Base-by-base conservation (phyloP, 2,797 vertebrate species). In the Sandelia bainsii region DNA sequence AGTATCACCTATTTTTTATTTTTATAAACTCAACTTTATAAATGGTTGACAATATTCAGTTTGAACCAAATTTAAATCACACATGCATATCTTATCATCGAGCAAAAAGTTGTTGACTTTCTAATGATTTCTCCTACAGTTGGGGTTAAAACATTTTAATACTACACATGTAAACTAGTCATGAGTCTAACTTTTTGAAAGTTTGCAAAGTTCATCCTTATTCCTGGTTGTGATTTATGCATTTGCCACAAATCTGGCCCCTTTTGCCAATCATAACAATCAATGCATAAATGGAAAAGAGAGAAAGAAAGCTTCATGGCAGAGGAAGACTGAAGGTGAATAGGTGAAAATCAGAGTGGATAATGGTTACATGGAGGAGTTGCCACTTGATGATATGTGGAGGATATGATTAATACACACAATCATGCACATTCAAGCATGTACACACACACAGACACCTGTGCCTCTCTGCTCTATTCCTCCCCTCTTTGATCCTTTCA, bases 351-450 rank as follows among this genome's bases (percentile, higher is more conserved):
- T 79, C 75, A 61, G 49, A 88, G 64, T 82, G 71, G 79, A 87
- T 90, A 85, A 89, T 82, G 56, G 74, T 46, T 69, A 69, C 59
- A 76, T 48, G 79, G 50, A 76, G 64, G 46, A 63, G 64, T 77
- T 34, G 77, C 53, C 81, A 74, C 85, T 89, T 29, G 57, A 29
- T 37, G 50, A 69, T 62, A 49, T 75, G 50, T 87, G 77, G 59
- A 86, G 76, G 67, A 62, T 76, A 23, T 66, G 62, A 82, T 89
- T 85, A 82, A 87, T 82, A 64, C 66, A 85, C 75, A 87, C 72
- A 72, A 82, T 48, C 2, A 10, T 50, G 40, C 57, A 69, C 72
- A 77, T 59, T 65, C 62, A 64, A 51, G 71, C 73, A 62, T 32
- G 42, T 51, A 23, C 37, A 44, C 27, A 69, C 74, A 34, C 54